Percentiles rank a stretch among this genome's conserved stretches.
These are phyloP conservation scores for Petrocephalus schoutedeni DNA, from an alignment of 2,797 vertebrate genomes.

Conservation along the genomic window DNA sequence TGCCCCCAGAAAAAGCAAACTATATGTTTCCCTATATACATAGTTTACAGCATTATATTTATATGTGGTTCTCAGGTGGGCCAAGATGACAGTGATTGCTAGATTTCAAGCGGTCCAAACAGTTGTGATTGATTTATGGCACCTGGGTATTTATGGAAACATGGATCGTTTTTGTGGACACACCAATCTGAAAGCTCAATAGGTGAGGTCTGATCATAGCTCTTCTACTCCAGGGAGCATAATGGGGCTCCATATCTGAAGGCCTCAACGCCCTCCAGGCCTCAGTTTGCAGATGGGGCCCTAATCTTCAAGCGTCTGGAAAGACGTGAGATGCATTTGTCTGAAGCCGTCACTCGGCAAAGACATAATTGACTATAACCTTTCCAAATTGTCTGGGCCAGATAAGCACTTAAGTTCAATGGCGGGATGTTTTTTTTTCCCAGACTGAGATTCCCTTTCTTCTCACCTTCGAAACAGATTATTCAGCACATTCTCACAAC, in stretches of 20 bases:
- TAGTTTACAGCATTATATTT: background rate
- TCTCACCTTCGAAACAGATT: background rate
- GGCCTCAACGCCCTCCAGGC: background rate
- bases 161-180: background rate
- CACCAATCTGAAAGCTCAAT: background rate
- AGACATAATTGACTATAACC: slow-evolving; percentile 15
- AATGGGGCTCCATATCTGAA: background rate
- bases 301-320: background rate
- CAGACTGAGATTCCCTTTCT: background rate
- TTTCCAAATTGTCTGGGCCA: slow-evolving; percentile 20
- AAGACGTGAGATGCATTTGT: background rate
- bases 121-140: background rate
- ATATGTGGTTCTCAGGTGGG: background rate
- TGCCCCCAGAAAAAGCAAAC: background rate
- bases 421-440: background rate
- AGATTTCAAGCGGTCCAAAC: background rate
- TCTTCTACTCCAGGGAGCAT: background rate
- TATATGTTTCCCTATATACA: background rate
- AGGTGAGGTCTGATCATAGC: background rate
- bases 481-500: background rate
- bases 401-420: slow-evolving; percentile 6
- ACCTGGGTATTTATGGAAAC: background rate
- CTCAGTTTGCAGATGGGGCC: background rate
- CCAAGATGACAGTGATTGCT: background rate
- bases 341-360: background rate